Percentiles rank a stretch among this genome's conserved stretches.
Evolutionary conservation across 2,113 vertebrate species (phyloP).

Genomic region (Galeopterus variegatus): DNA sequence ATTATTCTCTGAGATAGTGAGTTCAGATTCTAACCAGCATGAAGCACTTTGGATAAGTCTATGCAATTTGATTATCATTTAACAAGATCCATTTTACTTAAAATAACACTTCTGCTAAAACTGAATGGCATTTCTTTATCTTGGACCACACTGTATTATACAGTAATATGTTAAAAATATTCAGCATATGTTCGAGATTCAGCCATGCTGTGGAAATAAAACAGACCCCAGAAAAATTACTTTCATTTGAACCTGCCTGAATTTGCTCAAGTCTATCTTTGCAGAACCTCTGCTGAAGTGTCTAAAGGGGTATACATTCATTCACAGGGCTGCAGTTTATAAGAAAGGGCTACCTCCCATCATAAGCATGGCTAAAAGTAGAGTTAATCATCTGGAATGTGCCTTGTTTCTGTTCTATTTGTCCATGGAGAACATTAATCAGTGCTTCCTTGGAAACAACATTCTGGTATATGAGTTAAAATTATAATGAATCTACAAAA

Average conservation of each 20-base stretch:
- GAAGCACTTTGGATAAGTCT: background rate
- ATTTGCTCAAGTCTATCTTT: background rate
- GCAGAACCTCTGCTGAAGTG: background rate
- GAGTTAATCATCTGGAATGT: constrained; percentile 59
- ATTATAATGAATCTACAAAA: constrained; percentile 70
- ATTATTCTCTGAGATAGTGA: constrained; percentile 29
- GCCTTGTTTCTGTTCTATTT: constrained; percentile 60
- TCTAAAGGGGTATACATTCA: background rate
- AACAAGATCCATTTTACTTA: constrained; percentile 39
- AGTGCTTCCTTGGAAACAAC: constrained; percentile 71
- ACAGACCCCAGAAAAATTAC: background rate
- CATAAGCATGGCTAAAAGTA: constrained; percentile 26
- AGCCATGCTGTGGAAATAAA: background rate
- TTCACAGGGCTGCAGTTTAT: background rate
- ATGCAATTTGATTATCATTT: constrained; percentile 15
- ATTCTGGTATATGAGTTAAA: constrained; percentile 65
- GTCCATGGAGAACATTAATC: constrained; percentile 68
- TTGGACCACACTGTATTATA: background rate
- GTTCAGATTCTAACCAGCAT: background rate
- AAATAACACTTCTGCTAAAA: constrained; percentile 55
- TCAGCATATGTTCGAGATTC: constrained; percentile 25
- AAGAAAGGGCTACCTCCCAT: background rate
- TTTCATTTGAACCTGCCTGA: background rate
- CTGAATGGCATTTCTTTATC: constrained; percentile 12
- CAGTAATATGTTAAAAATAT: background rate